Base-by-base conservation (phyloP, 2,113 vertebrate species). In the Zeus faber region DNA sequence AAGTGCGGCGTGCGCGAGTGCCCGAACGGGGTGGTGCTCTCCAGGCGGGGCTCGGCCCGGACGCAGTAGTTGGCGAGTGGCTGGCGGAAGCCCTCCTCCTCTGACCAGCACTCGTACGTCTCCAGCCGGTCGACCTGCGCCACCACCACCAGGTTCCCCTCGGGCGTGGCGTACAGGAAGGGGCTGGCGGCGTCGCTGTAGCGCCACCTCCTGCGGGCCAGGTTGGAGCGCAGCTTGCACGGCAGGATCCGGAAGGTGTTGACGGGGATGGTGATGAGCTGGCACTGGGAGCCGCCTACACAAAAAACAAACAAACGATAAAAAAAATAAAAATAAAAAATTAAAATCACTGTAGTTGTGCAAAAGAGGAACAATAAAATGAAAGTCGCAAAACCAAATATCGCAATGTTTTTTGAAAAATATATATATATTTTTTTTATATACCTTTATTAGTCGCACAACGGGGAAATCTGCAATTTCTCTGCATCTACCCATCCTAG, bases 101-200 rank as follows among this genome's bases (percentile, higher is more conserved):
- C 74, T 0, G 95, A 93, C 95, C 94, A 98, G 81, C 95, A 97
- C 76, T 96, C 91, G 0, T 95, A 97, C 13, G 70, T 82, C 29
- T 94, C 93, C 0, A 69, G 77, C 0, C 70, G 81, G 45, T 90
- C 89, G 0, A 79, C 85, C 57, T 87, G 87, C 20, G 92, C 92
- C 66, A 93, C 91, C 41, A 97, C 89, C 5, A 97, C 89, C 53
- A 96, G 88, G 47, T 91, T 89, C 2, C 95, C 95, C 0, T 89
- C 89, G 0, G 92, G 88, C 4, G 93, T 81, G 43, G 92, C 87
- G 8, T 91, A 91, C 55, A 91, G 88, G 61, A 89, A 92, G 0
- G 92, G 89, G 62, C 92, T 68, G 0, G 86, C 83, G 0, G 2
- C 58, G 21, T 85, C 87, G 0, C 91, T 59, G 69, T 91, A 91